phyloP scores from a whole-genome alignment of 2,797 vertebrate species.

The Craterocephalus amniculus region DNA sequence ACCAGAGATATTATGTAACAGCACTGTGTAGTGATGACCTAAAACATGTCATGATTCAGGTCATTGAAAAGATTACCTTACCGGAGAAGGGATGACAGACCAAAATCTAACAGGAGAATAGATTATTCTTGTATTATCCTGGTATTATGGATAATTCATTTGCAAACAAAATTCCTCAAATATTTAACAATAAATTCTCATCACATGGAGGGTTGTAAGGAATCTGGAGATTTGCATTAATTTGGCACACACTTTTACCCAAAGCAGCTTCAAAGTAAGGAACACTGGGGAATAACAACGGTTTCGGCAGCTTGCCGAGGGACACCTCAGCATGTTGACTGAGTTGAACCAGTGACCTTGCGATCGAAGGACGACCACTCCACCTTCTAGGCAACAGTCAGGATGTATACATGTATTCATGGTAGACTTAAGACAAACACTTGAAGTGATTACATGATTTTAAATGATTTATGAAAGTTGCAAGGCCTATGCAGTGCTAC shows the following conservation, averaged over 20 bases:
- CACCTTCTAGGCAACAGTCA: neutral
- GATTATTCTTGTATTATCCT: neutral
- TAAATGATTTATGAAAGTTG: conserved; percentile 2
- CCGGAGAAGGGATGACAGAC: neutral
- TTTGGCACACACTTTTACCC: neutral
- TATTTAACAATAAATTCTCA: neutral
- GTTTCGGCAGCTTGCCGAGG: neutral
- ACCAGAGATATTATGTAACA: neutral
- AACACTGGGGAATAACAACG: neutral
- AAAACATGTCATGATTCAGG: neutral
- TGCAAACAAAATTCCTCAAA: neutral
- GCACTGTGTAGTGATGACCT: neutral
- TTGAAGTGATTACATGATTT: neutral
- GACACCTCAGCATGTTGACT: neutral
- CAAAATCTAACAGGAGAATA: neutral
- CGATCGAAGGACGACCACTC: neutral
- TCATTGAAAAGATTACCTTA: neutral
- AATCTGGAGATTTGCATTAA: neutral
- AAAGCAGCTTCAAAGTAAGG: neutral
- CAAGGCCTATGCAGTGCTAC: neutral
- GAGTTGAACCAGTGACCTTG: neutral
- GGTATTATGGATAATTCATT: neutral
- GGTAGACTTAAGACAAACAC: conserved; percentile 14
- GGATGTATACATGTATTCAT: neutral
- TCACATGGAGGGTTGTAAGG: neutral